These are phyloP conservation scores for Seira musarum DNA, from an alignment of 2,888 invertebrate genomes.

Conservation along the genomic window DNA sequence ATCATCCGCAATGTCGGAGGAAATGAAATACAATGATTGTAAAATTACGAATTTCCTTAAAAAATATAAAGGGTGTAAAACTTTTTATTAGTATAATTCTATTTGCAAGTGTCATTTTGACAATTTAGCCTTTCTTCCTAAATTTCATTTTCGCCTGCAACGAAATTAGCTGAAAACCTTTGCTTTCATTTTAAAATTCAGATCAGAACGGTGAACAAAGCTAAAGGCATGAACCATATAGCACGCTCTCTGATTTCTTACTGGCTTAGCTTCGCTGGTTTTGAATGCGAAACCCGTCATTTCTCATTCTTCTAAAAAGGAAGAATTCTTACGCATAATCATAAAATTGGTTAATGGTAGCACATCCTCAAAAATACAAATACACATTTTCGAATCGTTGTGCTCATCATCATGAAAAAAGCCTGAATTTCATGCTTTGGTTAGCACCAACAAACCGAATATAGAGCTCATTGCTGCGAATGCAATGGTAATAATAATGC, in stretches of 20 bases:
- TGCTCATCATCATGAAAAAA: conserved; percentile 22
- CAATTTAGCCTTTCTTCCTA: not conserved
- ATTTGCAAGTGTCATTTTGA: not conserved
- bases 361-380: not conserved
- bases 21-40: too few species aligned
- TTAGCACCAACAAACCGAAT: conserved; percentile 30
- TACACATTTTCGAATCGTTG: not conserved
- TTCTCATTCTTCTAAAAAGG: not conserved
- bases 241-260: conserved; percentile 46
- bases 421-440: conserved; percentile 58
- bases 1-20: too few species aligned
- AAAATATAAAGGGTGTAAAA: not conserved
- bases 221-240: too few species aligned
- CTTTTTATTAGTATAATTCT: too few species aligned
- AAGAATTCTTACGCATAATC: not conserved
- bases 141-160: not conserved
- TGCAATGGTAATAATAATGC: too few species aligned
- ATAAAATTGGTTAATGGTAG: not conserved
- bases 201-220: too few species aligned
- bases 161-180: not conserved
- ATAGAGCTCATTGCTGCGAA: too few species aligned
- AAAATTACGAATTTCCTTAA: not conserved
- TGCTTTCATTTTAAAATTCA: too few species aligned
- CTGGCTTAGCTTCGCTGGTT: too few species aligned
- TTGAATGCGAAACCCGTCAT: conserved; percentile 12